phyloP scores from a whole-genome alignment of 2,888 invertebrate species.

The Tortrix viridana region DNA sequence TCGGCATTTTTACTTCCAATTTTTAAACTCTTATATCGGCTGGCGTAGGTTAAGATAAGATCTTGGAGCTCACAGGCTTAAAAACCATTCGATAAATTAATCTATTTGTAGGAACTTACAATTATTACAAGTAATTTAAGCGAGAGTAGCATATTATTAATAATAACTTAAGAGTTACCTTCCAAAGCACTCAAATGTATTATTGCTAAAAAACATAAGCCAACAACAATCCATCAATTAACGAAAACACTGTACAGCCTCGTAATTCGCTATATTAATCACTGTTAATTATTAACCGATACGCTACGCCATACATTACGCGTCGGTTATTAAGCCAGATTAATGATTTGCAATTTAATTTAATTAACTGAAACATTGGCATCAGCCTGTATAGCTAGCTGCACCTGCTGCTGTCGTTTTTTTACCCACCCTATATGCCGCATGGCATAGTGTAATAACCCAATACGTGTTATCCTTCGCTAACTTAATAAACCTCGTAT shows the following conservation, averaged over 20 bases:
- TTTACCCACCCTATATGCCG: conserved; percentile 57
- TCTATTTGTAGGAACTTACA: too few relatives aligned
- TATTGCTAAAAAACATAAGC: neutral
- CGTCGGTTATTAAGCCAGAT: conserved; percentile 12
- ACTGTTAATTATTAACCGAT: conserved; percentile 20
- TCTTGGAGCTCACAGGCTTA: too few relatives aligned
- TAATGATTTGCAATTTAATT: conserved; percentile 29
- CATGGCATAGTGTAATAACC: conserved; percentile 59
- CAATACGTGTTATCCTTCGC: conserved; percentile 38
- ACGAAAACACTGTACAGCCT: neutral
- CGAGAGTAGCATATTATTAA: neutral
- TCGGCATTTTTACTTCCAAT: too few relatives aligned
- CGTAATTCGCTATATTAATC: conserved; percentile 8
- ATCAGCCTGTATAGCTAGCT: conserved; percentile 55
- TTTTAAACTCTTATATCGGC: too few relatives aligned
- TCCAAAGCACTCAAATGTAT: too few relatives aligned
- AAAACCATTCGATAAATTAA: too few relatives aligned
- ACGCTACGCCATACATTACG: conserved; percentile 2
- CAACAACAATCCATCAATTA: neutral
- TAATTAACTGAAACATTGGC: conserved; percentile 41
- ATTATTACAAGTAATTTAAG: too few relatives aligned
- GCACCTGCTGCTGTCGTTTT: conserved; percentile 70
- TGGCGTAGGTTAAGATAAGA: too few relatives aligned
- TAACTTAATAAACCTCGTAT: conserved; percentile 3
- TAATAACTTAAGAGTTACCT: too few relatives aligned